Evolutionary conservation across 1,140 invertebrate genomes (phyloP).

Genomic region (Drosophila bipectinata): DNA sequence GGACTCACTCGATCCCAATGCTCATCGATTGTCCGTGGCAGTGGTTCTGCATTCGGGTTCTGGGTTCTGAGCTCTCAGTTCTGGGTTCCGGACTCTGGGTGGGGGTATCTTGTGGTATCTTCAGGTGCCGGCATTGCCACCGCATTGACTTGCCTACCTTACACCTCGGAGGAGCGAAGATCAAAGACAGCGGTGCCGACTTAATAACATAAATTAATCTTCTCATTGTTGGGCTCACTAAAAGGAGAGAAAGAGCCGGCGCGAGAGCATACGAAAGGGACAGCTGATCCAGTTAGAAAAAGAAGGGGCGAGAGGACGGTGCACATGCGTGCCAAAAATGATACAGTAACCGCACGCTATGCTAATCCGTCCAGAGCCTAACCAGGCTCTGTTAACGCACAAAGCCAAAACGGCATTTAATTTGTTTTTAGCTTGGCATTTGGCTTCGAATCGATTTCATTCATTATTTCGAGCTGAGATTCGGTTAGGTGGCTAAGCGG

Average conservation of each 20-base stretch:
- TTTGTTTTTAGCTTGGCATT: constrained; percentile 49
- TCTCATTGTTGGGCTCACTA: constrained; percentile 68
- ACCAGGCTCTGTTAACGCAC: constrained; percentile 71
- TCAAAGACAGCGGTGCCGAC: constrained; percentile 76
- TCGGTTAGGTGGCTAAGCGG: constrained; percentile 48
- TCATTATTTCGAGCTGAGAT: constrained; percentile 64
- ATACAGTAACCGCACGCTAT: constrained; percentile 52
- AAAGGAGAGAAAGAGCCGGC: neutral
- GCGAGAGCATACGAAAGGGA: constrained; percentile 8
- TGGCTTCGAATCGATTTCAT: constrained; percentile 66
- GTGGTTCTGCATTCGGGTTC: constrained; percentile 4
- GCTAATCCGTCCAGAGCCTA: constrained; percentile 59
- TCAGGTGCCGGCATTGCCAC: constrained; percentile 77
- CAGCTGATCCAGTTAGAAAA: constrained; percentile 1
- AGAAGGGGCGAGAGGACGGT: constrained; percentile 12
- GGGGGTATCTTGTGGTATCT: constrained; percentile 20
- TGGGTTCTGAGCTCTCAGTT: constrained; percentile 3
- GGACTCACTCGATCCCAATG: constrained; percentile 17
- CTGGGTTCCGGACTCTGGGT: neutral
- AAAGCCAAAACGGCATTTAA: constrained; percentile 63
- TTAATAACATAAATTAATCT: constrained; percentile 84
- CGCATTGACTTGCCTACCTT: constrained; percentile 82
- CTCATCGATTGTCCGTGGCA: constrained; percentile 52
- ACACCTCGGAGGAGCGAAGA: constrained; percentile 73
- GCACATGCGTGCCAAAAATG: constrained; percentile 75